phyloP scores from a whole-genome alignment of 1,140 invertebrate genomes.

The Apis cerana region DNA sequence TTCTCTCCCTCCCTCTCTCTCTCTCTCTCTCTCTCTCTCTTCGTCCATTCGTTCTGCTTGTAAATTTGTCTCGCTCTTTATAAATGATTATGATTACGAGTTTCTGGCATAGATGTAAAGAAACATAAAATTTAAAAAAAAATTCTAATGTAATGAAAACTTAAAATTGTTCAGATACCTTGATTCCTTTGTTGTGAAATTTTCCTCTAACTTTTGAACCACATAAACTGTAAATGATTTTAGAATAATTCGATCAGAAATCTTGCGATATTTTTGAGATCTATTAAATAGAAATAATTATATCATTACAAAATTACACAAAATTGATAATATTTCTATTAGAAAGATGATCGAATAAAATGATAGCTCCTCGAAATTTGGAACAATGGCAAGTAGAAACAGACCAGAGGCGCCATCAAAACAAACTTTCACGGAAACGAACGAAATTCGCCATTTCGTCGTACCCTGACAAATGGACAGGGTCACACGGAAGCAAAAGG shows the following conservation, averaged over 20 bases:
- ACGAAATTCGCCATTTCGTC: neutral
- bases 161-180: no score
- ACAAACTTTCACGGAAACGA: constrained; percentile 13
- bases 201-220: no score
- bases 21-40: constrained; percentile 19
- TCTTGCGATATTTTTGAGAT: no score
- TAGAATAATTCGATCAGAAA: neutral
- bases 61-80: neutral
- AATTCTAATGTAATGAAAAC: no score
- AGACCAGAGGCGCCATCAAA: neutral
- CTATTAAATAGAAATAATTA: neutral
- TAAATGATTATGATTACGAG: no score
- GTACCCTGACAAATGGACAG: neutral
- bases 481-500: neutral
- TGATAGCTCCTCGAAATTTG: neutral
- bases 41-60: neutral
- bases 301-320: neutral
- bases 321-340: neutral
- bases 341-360: neutral
- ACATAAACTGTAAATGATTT: neutral
- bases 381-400: neutral
- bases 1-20: constrained; percentile 38
- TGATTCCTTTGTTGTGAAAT: no score
- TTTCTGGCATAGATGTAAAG: neutral
- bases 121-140: neutral